phyloP scores from a whole-genome alignment of 2,797 vertebrate species.

The Hoplostethus mediterraneus region DNA sequence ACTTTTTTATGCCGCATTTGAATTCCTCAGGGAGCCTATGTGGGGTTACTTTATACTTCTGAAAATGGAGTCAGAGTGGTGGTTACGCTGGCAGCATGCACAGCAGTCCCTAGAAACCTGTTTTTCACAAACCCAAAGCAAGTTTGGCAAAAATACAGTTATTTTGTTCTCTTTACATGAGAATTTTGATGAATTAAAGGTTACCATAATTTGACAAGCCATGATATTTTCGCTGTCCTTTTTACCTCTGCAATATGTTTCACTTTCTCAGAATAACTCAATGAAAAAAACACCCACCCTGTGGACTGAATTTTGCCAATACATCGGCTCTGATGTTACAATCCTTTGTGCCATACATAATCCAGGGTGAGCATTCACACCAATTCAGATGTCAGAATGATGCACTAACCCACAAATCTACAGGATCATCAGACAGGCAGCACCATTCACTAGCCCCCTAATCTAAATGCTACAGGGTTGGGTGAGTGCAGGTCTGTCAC shows the following conservation, averaged over 20 bases:
- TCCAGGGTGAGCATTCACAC: too few relatives aligned
- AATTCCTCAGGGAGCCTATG: slow-evolving; percentile 53
- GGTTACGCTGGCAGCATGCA: slow-evolving; percentile 26
- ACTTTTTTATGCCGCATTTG: slow-evolving; percentile 62
- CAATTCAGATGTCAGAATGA: too few relatives aligned
- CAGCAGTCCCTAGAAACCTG: slow-evolving; percentile 45
- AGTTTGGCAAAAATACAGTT: slow-evolving; percentile 26
- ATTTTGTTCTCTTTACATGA: slow-evolving; percentile 21
- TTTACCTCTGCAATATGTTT: not conserved
- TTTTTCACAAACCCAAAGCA: not conserved
- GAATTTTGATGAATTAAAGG: slow-evolving; percentile 40
- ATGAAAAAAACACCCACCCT: slow-evolving; percentile 9
- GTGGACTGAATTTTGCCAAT: not conserved
- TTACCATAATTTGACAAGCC: slow-evolving; percentile 34
- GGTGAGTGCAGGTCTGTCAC: too few relatives aligned
- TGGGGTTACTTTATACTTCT: slow-evolving; percentile 54
- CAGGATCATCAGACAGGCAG: too few relatives aligned
- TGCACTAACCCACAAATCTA: too few relatives aligned
- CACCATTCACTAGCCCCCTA: too few relatives aligned
- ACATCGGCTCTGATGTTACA: too few relatives aligned
- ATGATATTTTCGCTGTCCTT: not conserved
- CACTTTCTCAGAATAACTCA: slow-evolving; percentile 8
- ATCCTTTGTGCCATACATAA: too few relatives aligned
- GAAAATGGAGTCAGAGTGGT: slow-evolving; percentile 57
- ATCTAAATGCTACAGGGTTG: too few relatives aligned